Conservation (phyloP, 2,888 invertebrate genomes). For the Tenthredo scrophulariae region DNA sequence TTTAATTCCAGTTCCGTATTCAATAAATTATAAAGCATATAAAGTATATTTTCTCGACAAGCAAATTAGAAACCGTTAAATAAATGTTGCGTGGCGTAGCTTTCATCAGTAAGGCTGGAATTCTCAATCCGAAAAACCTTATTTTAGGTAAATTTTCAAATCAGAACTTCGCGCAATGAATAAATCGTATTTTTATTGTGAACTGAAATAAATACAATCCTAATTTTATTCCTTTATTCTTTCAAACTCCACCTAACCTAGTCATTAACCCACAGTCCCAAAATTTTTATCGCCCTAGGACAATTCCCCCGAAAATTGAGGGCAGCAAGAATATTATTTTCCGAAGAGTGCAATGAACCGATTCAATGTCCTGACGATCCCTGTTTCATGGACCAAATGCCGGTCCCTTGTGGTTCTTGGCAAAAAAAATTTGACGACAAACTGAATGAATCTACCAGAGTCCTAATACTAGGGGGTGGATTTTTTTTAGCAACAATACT, state of each 20-base stretch:
- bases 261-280: neutral
- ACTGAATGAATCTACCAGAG: conserved; percentile 56
- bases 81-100: neutral
- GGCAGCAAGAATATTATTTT: conserved; percentile 51
- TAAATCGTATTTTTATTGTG: neutral
- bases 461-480: conserved; percentile 56
- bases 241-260: too few species aligned
- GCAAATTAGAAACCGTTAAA: too few species aligned
- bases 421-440: conserved; percentile 58
- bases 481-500: conserved; percentile 56
- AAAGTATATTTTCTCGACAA: neutral
- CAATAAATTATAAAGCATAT: neutral
- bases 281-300: conserved; percentile 51
- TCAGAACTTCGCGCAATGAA: neutral
- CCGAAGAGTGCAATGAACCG: conserved; percentile 51
- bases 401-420: conserved; percentile 60
- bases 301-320: conserved; percentile 51
- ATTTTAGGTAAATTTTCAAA: conserved; percentile 31
- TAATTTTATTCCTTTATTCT: neutral
- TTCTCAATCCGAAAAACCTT: conserved; percentile 47
- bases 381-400: conserved; percentile 60
- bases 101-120: conserved; percentile 25
- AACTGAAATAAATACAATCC: neutral
- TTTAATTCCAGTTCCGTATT: conserved; percentile 1
- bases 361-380: conserved; percentile 52